phyloP scores from a whole-genome alignment of 2,888 invertebrate species.

The Troilus luridus region DNA sequence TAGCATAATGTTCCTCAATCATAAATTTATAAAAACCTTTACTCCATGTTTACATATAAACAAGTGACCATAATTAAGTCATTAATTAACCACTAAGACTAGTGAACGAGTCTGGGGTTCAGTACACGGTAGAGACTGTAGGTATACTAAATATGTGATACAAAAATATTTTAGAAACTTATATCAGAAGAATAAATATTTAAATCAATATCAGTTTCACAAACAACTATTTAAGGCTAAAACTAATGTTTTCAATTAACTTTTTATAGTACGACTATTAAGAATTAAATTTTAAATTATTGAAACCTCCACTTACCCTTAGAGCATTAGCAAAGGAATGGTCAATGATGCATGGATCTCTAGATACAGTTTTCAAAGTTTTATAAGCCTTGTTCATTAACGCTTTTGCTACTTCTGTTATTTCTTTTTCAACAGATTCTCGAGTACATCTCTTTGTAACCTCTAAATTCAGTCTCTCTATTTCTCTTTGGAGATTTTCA shows the following conservation, averaged over 20 bases:
- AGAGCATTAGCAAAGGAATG: constrained; percentile 12
- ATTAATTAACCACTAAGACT: too few relatives aligned
- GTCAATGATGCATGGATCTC: not conserved
- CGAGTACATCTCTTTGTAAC: not conserved
- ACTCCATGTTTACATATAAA: too few relatives aligned
- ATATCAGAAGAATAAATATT: not conserved
- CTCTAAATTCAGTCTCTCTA: not conserved
- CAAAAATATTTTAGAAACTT: not conserved
- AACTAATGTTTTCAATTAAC: not conserved
- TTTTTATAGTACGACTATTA: not conserved
- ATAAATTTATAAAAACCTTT: too few relatives aligned
- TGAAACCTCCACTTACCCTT: constrained; percentile 2
- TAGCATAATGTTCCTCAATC: too few relatives aligned
- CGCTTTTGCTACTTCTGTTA: constrained; percentile 42
- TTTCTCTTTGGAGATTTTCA: constrained; percentile 45
- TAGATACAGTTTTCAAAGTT: constrained; percentile 22
- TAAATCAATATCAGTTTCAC: not conserved
- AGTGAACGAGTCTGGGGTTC: too few relatives aligned
- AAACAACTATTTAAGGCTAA: not conserved
- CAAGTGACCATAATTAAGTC: too few relatives aligned
- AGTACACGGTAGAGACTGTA: too few relatives aligned
- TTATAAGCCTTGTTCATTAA: constrained; percentile 53
- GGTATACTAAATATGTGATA: not conserved
- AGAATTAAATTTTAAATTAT: not conserved
- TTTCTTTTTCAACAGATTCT: constrained; percentile 10